Conservation (phyloP, 2,888 invertebrate species). For the Xestia sexstrigata region DNA sequence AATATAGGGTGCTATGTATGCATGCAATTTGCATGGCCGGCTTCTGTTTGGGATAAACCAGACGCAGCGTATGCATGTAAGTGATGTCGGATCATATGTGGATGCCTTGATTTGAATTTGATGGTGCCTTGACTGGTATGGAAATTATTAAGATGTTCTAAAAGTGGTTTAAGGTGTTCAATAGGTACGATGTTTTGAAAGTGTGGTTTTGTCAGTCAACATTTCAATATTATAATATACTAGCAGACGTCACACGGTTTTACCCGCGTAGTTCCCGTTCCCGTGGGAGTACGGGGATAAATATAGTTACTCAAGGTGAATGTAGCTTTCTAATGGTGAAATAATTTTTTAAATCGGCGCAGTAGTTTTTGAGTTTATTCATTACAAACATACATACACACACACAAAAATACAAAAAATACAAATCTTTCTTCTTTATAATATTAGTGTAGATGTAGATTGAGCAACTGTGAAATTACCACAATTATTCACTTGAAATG, state of each 20-base stretch:
- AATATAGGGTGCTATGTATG: conserved; percentile 72
- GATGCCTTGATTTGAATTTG: conserved; percentile 64
- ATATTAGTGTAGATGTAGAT: too few species aligned
- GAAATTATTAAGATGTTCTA: conserved; percentile 2
- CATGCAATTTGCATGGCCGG: conserved; percentile 76
- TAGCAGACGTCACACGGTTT: too few species aligned
- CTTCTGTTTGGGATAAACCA: conserved; percentile 68
- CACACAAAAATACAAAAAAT: too few species aligned
- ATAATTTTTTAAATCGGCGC: too few species aligned
- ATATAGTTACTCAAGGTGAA: too few species aligned
- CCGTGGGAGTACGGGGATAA: too few species aligned
- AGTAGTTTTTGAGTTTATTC: too few species aligned
- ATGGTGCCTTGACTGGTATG: conserved; percentile 38
- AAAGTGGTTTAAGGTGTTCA: background rate
- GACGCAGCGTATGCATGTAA: conserved; percentile 66
- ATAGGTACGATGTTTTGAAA: background rate
- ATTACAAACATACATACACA: too few species aligned
- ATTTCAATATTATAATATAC: too few species aligned
- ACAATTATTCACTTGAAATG: background rate
- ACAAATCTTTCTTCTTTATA: too few species aligned
- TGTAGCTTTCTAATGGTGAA: too few species aligned
- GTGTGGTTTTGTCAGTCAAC: background rate
- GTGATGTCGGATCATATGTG: conserved; percentile 67
- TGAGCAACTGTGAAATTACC: background rate
- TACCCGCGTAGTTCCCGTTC: too few species aligned